Evolutionary conservation across 2,797 vertebrate species (phyloP).

Genomic region (Rousettus madagascariensis): DNA sequence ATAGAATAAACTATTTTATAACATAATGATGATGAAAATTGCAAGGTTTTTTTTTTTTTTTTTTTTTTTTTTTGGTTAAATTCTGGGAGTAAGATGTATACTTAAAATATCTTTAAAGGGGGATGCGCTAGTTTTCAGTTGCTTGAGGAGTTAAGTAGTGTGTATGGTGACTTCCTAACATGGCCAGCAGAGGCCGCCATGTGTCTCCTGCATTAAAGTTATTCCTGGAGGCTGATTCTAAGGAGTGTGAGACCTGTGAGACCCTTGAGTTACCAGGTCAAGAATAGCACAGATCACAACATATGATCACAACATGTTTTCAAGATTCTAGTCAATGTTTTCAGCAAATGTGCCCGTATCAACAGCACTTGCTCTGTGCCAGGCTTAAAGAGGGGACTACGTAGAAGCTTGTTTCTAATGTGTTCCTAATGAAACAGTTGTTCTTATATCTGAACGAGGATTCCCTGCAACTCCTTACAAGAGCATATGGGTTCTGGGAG

Average conservation of each 20-base stretch:
- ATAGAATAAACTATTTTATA: neutral
- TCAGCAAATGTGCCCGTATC: neutral
- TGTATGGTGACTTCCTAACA: constrained; percentile 18
- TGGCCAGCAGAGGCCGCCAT: constrained; percentile 62
- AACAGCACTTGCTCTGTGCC: neutral
- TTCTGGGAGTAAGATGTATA: neutral
- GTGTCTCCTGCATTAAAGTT: neutral
- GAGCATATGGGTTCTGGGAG: neutral
- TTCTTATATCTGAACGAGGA: neutral
- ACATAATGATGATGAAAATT: neutral
- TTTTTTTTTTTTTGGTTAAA: neutral
- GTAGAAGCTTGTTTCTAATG: neutral
- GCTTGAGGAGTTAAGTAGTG: neutral
- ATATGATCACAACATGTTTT: neutral
- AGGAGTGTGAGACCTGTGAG: neutral
- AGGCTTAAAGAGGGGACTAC: neutral
- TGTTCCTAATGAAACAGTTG: neutral
- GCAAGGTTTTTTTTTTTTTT: neutral
- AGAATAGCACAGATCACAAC: neutral
- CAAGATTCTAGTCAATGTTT: neutral
- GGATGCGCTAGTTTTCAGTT: neutral
- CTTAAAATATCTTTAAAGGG: neutral
- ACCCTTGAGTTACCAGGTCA: neutral
- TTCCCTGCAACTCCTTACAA: neutral
- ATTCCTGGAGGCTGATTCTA: neutral